Conservation (phyloP, 2,797 vertebrate genomes). For the Lemur catta region DNA sequence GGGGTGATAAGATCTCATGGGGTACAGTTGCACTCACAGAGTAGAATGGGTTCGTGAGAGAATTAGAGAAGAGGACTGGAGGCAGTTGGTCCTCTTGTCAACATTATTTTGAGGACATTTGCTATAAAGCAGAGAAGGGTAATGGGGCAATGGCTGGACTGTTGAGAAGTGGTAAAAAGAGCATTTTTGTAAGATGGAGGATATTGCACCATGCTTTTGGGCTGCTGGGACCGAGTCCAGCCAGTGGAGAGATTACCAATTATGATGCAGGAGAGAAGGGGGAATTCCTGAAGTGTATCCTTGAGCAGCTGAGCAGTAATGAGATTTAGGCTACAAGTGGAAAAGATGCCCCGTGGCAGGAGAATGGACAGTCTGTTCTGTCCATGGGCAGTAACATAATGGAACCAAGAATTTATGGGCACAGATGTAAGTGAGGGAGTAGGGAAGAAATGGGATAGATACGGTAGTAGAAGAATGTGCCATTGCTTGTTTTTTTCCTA, state of each 20-base stretch:
- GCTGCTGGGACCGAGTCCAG: neutral
- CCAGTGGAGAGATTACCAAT: neutral
- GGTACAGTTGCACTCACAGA: neutral
- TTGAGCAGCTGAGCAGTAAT: neutral
- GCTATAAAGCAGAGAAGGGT: neutral
- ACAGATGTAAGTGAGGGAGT: neutral
- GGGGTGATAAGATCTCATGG: neutral
- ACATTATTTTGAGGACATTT: neutral
- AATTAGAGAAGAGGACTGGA: neutral
- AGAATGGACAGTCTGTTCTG: neutral
- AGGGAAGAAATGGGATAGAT: neutral
- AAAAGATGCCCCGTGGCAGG: neutral
- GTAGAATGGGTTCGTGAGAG: neutral
- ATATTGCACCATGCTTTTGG: neutral
- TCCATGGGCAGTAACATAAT: neutral
- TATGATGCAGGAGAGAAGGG: neutral
- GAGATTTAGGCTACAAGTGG: neutral
- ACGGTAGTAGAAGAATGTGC: neutral
- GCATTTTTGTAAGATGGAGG: neutral
- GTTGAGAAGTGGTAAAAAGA: neutral
- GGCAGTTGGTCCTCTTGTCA: neutral
- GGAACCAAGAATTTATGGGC: neutral
- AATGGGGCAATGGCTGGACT: neutral
- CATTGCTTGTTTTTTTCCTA: neutral
- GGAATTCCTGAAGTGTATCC: neutral